Conservation (phyloP, 2,888 invertebrate genomes). For the Microplitis manilae region DNA sequence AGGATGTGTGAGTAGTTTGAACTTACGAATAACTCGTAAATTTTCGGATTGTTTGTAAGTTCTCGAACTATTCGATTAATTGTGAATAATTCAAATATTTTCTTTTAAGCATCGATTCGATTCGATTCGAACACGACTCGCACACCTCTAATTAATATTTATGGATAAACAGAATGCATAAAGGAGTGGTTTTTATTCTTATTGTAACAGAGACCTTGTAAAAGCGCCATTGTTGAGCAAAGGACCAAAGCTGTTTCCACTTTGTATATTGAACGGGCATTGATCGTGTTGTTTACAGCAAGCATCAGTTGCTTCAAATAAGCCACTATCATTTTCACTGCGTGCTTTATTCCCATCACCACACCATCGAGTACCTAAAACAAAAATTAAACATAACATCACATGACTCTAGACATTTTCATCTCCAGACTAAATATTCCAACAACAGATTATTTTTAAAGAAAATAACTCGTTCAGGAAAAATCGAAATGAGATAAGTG, state of each 20-base stretch:
- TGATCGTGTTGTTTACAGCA: conserved; percentile 82
- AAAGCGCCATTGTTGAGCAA: conserved; percentile 79
- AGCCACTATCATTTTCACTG: conserved; percentile 76
- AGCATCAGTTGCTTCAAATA: conserved; percentile 77
- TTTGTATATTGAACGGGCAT: conserved; percentile 76
- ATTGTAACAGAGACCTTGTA: conserved; percentile 72
- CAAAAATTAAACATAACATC: not conserved
- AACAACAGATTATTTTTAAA: not conserved
- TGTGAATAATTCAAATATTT: too few species aligned
- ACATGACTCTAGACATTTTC: not conserved
- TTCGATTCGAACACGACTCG: too few species aligned
- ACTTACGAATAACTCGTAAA: too few species aligned
- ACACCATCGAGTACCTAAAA: conserved; percentile 82
- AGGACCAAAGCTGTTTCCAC: conserved; percentile 75
- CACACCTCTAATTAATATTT: too few species aligned
- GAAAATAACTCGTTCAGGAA: too few species aligned
- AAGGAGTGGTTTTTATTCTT: not conserved
- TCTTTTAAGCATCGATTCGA: too few species aligned
- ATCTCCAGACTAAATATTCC: too few species aligned
- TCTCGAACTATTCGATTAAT: too few species aligned
- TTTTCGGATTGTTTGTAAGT: too few species aligned
- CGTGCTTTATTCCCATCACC: conserved; percentile 78
- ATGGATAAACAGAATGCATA: too few species aligned
- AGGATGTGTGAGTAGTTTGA: not conserved
- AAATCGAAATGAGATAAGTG: too few species aligned